Conservation (phyloP, 2,888 invertebrate genomes). For the Ditula angustiorana region DNA sequence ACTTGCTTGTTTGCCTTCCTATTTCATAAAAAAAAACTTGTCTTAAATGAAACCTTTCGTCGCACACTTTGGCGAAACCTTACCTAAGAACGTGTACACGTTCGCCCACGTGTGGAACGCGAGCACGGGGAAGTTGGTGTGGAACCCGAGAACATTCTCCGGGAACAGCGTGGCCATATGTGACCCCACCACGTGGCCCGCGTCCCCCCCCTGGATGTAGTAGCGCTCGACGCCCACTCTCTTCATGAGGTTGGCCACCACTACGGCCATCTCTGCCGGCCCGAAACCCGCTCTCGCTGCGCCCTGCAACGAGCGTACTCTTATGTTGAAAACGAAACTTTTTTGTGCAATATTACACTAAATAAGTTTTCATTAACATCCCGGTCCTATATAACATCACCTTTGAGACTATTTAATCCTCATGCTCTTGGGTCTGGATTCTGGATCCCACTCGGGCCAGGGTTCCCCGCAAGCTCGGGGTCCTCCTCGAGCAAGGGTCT, state of each 20-base stretch:
- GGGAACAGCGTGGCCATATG: slow-evolving; percentile 88
- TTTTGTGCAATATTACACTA: no score
- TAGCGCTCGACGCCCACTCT: slow-evolving; percentile 87
- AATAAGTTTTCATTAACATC: no score
- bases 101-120: slow-evolving; percentile 52
- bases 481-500: no score
- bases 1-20: no score
- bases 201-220: slow-evolving; percentile 91
- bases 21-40: no score
- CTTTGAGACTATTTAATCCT: no score
- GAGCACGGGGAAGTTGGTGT: slow-evolving; percentile 86
- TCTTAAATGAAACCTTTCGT: no score
- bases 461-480: no score
- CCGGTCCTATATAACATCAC: no score
- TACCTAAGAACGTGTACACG: slow-evolving; percentile 68
- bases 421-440: no score
- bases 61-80: slow-evolving; percentile 44
- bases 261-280: slow-evolving; percentile 81
- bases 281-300: slow-evolving; percentile 85
- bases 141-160: slow-evolving; percentile 77
- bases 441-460: no score
- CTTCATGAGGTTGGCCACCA: slow-evolving; percentile 89
- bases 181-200: slow-evolving; percentile 87
- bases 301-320: slow-evolving; percentile 68
- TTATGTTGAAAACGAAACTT: no score